Evolutionary conservation across 2,797 vertebrate genomes (phyloP), one percentile per base, ranked within the genome.

Genomic region (Tarsius wallacei): DNA sequence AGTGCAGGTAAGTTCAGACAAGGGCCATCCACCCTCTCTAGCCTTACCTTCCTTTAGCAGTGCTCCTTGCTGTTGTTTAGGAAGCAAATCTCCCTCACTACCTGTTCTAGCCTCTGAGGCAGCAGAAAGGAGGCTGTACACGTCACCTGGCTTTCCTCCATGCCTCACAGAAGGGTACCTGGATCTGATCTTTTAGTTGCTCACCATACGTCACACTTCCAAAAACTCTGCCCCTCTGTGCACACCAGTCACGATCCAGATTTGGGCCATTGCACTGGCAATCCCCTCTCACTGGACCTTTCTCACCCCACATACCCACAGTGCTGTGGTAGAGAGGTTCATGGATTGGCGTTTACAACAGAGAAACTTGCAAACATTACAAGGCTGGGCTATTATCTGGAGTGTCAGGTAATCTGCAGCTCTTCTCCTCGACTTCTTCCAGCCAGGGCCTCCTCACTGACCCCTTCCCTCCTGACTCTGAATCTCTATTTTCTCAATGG

Each of bases 21-120:
- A 53, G 47, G 55, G 84, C 31, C 59, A 7, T 80, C 87, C 22
- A 17, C 14, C 31, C 16, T 16, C 16, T 33, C 19, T n/a, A 47
- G 49, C 19, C 96, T 98, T 80, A 98, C 98, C 98, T 97, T 98
- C 97, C 10, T 71, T 94, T 28, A 98, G 98, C 26, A 98, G 91
- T 96, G 87, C 21, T 98, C 98, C 94, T 93, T 94, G 28, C 53
- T 94, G 31, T 89, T 94, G 24, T 94, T 94, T 89, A 98, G 91
- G 47, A 0, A 3, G 12, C 13, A 2, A 21, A 98, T 98, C 83
- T 98, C 98, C 33, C 10, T 87, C 7, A 71, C 33, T 47, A 98
- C 90, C 26, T 74, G 96, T 76, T 97, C 98, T 1, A 96, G 97
- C 8, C 71, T 96, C 98, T 99, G 71, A 4, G 1, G 89, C 24